Evolutionary conservation across 1,140 invertebrate genomes (phyloP), one percentile per base, ranked within the genome.

Genomic region (Myzus persicae): DNA sequence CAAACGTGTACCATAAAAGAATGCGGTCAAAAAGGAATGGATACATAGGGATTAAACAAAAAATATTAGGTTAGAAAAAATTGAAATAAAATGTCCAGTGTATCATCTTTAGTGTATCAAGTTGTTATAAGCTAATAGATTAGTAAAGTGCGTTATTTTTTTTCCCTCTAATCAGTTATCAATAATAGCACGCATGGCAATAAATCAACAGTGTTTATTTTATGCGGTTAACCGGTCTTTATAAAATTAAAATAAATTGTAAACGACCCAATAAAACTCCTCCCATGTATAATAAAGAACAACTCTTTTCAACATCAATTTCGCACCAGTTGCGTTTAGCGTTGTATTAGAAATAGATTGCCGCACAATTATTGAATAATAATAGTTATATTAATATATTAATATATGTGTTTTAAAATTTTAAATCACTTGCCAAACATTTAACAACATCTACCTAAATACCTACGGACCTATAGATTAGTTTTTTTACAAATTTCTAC

Each of bases 231-330:
- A 90, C 54, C 89, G 40, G 89, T 90, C 54, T 44, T 40, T 40
- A 90, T 40, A 90, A 90, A 31, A 59, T 59, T 14, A 40, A 90
- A 90, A 90, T 67, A 90, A 67, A 90, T 90, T 90, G 59, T n/a
- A 67, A 90, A 90, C 89, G 89, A 90, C 89, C 89, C 89, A 67
- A 90, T 90, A 90, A 90, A 90, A 90, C 51, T 90, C 89, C 89
- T 90, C 89, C 89, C 89, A n/a, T 38, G 7, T 90, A 59, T 51
- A 67, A 90, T 90, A 90, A 67, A 42, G 42, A 59, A 67, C 51
- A 42, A 31, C 38, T 67, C 48, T 90, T 90, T 59, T 54, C 24
- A 42, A 67, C 89, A 67, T 67, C 24, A 42, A 31, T 90, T 90
- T 67, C 38, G 89, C 89, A 8, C 48, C 88, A 89, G 24, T 89